A percentile compares a stretch with the other conserved stretches of the same genome.
Evolutionary conservation across 2,113 vertebrate species (phyloP).

Genomic region (Synchiropus splendidus): DNA sequence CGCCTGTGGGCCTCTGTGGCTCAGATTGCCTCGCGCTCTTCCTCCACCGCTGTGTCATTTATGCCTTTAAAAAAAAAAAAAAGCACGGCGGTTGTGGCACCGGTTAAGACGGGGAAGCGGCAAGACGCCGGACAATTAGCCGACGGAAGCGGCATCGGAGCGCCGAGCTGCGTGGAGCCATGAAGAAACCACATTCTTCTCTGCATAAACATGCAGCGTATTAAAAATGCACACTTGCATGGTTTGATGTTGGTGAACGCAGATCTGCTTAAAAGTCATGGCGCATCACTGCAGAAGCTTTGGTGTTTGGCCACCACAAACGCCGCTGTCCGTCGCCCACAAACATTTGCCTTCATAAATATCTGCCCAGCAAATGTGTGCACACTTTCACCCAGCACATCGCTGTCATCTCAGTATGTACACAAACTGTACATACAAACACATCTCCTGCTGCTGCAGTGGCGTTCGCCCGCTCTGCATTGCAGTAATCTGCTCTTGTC

Average conservation of each 20-base stretch:
- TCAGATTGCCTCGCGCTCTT: conserved; percentile 53
- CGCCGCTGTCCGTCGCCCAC: conserved; percentile 38
- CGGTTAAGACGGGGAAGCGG: conserved; percentile 44
- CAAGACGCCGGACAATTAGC: conserved; percentile 51
- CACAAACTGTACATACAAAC: conserved; percentile 37
- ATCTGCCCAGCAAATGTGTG: conserved; percentile 8
- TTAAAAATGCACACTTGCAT: conserved; percentile 49
- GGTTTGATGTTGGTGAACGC: conserved; percentile 50
- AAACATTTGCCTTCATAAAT: conserved; percentile 27
- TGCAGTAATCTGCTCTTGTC: conserved; percentile 54
- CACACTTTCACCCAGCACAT: conserved; percentile 15
- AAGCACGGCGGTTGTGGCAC: conserved; percentile 20
- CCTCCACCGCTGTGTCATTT: conserved; percentile 46
- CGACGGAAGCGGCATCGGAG: conserved; percentile 54
- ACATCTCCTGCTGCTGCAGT: conserved; percentile 23
- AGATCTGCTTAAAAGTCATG: conserved; percentile 57
- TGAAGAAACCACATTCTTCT: conserved; percentile 40
- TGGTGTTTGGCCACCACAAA: conserved; percentile 59
- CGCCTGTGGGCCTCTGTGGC: conserved; percentile 54
- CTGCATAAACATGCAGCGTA: conserved; percentile 38
- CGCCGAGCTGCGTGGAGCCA: conserved; percentile 25
- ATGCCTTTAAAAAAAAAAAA: conserved; percentile 28
- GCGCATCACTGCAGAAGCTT: conserved; percentile 50
- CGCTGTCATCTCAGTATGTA: conserved; percentile 30
- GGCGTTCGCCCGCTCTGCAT: conserved; percentile 55